phyloP scores from a whole-genome alignment of 2,113 vertebrate species.

The Prietella phreatophila region DNA sequence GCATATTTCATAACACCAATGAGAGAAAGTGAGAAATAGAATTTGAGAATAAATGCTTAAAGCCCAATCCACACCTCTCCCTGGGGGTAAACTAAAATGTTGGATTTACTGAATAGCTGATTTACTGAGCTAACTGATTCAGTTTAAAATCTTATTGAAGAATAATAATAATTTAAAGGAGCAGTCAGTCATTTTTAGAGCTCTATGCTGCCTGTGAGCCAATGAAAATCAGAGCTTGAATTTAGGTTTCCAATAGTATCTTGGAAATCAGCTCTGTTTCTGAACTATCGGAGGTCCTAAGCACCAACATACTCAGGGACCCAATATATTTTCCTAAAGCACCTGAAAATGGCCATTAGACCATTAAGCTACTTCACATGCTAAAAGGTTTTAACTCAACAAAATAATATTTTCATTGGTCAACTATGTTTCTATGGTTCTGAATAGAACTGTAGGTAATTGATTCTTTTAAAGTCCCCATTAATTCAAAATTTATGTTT shows the following conservation, averaged over 20 bases:
- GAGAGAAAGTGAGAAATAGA: conserved; percentile 29
- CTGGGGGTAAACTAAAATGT: conserved; percentile 1
- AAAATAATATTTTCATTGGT: background rate
- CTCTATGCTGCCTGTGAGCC: background rate
- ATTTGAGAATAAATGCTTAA: conserved; percentile 27
- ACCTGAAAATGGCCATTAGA: background rate
- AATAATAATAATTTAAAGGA: background rate
- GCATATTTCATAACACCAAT: conserved; percentile 35
- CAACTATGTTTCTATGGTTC: background rate
- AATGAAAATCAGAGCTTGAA: background rate
- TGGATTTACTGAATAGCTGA: background rate
- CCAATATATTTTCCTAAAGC: background rate
- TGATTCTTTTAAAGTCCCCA: background rate
- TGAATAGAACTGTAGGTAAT: background rate
- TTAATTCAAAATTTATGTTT: too few species aligned
- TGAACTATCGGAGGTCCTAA: background rate
- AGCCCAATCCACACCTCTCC: background rate
- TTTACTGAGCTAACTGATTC: background rate
- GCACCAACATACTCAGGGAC: background rate
- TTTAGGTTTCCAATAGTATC: background rate
- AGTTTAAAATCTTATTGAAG: background rate
- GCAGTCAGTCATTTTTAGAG: background rate
- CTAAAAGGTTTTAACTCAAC: background rate
- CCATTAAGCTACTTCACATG: background rate
- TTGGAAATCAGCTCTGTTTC: background rate